Evolutionary conservation across 2,113 vertebrate species (phyloP), one percentile per base, ranked within the genome.

Genomic region (Syrrhaptes paradoxus): DNA sequence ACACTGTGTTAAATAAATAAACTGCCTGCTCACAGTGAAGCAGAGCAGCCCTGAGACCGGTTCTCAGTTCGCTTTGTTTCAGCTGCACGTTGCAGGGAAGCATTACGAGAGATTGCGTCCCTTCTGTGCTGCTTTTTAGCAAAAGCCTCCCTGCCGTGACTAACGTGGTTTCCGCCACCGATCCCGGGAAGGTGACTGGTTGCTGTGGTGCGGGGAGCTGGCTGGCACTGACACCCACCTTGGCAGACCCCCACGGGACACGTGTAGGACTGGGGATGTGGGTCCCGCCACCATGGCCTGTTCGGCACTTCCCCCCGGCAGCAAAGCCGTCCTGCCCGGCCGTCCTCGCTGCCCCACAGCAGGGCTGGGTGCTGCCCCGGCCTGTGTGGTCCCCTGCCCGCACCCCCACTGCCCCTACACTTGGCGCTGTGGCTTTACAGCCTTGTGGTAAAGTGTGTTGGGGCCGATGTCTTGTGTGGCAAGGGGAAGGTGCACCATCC

Each of bases 91-190:
- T 15, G 41, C 29, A 65, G 45, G 18, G 72, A 20, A 52, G 20
- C 2, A 0, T 17, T 13, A 24, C 26, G 16, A 46, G 73, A 74
- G 24, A 34, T 5, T 0, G 1, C 10, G 36, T 52, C 75, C 75
- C 3, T 4, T 31, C 54, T 16, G 26, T 45, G 87, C 72, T 31
- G 65, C 51, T 52, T n/a, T 70, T 57, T 2, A 57, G 70, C 41
- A 48, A 57, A 21, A 48, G 22, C 26, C 34, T 75, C 61, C 1
- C 8, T 31, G 51, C 51, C 1, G 1, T 24, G 28, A 4, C 38
- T 5, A 6, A 7, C 1, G 0, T 2, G 1, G 20, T 9, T 57
- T 51, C 12, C n/a, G 8, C 38, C 18, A 1, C 2, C 3, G 51
- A 6, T 19, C 20, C 1, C 1, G 43, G 29, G 43, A 45, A 29